Percentiles rank a stretch among this genome's conserved stretches.
phyloP scores from a whole-genome alignment of 2,797 vertebrate species.

The Coilia nasus region DNA sequence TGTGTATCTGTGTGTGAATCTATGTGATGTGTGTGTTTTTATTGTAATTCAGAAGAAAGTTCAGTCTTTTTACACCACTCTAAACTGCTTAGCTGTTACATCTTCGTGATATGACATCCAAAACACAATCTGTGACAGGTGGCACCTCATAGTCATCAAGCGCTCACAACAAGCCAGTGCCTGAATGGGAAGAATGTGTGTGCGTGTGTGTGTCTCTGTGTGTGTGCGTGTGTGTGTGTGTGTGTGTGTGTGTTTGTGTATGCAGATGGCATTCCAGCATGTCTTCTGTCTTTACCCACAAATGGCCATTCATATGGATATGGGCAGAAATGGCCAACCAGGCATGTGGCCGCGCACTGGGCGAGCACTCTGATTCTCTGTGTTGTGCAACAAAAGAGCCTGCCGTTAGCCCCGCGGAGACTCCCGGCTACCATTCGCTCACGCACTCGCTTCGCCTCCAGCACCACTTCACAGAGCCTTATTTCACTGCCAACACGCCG shows the following conservation, averaged over 20 bases:
- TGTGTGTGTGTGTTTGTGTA: slow-evolving; percentile 39
- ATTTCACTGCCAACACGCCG: slow-evolving; percentile 83
- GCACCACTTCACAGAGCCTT: slow-evolving; percentile 79
- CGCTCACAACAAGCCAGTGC: not conserved
- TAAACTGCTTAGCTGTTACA: not conserved
- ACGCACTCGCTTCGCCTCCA: slow-evolving; percentile 58
- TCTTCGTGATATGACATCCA: not conserved
- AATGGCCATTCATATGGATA: slow-evolving; percentile 75
- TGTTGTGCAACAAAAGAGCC: slow-evolving; percentile 66
- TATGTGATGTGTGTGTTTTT: slow-evolving; percentile 3
- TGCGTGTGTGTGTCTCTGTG: too few relatives aligned
- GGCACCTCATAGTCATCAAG: not conserved
- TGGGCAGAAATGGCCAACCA: slow-evolving; percentile 61
- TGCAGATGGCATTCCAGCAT: slow-evolving; percentile 64
- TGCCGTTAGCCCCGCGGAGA: slow-evolving; percentile 55
- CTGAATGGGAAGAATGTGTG: slow-evolving; percentile 51
- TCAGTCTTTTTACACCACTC: not conserved
- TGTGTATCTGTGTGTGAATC: slow-evolving; percentile 18
- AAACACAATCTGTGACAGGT: slow-evolving; percentile 8
- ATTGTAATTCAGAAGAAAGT: not conserved
- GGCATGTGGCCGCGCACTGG: slow-evolving; percentile 53
- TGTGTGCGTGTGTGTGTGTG: not conserved
- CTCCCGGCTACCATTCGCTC: slow-evolving; percentile 37
- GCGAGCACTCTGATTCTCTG: slow-evolving; percentile 53
- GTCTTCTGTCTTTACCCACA: slow-evolving; percentile 48